These are phyloP conservation scores for Ips typographus DNA, from an alignment of 1,140 invertebrate genomes.

Conservation along the genomic window DNA sequence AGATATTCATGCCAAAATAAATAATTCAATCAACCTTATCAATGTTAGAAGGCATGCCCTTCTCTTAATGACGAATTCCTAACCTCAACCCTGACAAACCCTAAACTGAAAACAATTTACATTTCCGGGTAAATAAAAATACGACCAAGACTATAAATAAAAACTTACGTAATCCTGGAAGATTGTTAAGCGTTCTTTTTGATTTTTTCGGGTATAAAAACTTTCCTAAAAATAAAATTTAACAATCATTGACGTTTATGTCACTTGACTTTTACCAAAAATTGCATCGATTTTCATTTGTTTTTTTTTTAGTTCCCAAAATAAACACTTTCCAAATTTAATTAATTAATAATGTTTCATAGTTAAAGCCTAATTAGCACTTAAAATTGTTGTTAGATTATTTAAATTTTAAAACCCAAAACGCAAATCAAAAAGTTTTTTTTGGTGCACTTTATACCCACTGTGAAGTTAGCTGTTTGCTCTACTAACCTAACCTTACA, in stretches of 20 bases:
- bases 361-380: no score
- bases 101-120: conserved; percentile 4
- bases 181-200: conserved; percentile 4
- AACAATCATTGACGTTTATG: conserved; percentile 18
- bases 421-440: no score
- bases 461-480: no score
- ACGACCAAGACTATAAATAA: conserved; percentile 10
- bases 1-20: background rate
- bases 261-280: conserved; percentile 10
- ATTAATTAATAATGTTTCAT: no score
- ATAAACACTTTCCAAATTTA: no score
- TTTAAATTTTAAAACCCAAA: no score
- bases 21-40: conserved; percentile 4
- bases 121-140: background rate
- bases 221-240: conserved; percentile 32
- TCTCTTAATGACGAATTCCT: background rate
- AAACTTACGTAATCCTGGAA: conserved; percentile 25
- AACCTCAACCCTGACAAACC: conserved; percentile 19
- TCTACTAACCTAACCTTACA: no score
- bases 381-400: no score
- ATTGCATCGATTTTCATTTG: no score
- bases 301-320: no score
- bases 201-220: conserved; percentile 14
- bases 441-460: no score
- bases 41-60: conserved; percentile 18